Evolutionary conservation across 2,113 vertebrate species (phyloP), one percentile per base, ranked within the genome.

Genomic region (Pangasianodon gigas): DNA sequence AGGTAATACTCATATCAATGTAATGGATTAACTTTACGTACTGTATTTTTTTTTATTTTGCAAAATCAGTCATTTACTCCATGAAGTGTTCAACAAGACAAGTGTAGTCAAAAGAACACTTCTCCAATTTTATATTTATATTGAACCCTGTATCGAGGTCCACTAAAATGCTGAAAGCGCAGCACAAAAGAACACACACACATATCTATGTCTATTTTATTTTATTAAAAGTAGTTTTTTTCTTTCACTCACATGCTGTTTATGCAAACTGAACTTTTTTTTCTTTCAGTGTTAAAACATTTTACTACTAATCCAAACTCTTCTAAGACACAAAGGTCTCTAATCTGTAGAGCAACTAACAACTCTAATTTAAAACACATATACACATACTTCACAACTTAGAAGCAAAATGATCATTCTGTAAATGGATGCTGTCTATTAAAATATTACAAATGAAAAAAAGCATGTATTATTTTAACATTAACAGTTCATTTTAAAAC

Each of bases 401-500:
- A 26, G 48, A 46, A n/a, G 58, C n/a, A 7, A 46, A 65, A 29
- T 85, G 13, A 65, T 41, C 19, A 41, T n/a, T 29, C 29, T 58
- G 52, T 58, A 82, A 83, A 83, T 58, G 16, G 13, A n/a, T 54
- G 21, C 37, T 46, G 83, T 29, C 7, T 56, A 84, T 62, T 29
- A 26, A 62, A 56, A 82, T 80, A 65, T 84, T 13, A 84, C 2
- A 44, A 84, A 65, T 65, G 10, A 6, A 84, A 11, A 56, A 37
- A 56, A 37, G 52, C 83, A 62, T 84, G 21, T 84, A 29, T 83
- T 83, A n/a, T 81, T 81, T 60, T 60, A 58, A 84, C 19, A 65
- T 29, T 14, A 26, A 62, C 11, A 29, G 37, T 60, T 84, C 13
- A 84, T 62, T 41, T 19, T 5, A 13, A 56, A 56, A 41, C 41